Percentiles rank a stretch among this genome's conserved stretches.
Evolutionary conservation across 2,113 vertebrate genomes (phyloP).

Genomic region (Spea multiplicata): DNA sequence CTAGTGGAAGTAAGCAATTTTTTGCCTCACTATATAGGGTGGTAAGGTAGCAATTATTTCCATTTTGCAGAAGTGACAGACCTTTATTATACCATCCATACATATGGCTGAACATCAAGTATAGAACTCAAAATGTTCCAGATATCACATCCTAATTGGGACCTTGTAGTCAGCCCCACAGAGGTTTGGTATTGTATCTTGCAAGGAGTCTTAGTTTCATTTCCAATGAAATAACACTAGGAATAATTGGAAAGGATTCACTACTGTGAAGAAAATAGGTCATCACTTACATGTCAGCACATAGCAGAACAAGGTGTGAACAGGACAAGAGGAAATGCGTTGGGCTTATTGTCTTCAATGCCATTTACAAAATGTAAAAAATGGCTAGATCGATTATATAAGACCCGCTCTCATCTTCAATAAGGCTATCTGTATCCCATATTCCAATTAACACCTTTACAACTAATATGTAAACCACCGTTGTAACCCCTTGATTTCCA

Average conservation of each 20-base stretch:
- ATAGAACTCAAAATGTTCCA: not conserved
- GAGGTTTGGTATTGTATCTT: conserved; percentile 18
- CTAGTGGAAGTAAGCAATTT: not conserved
- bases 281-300: conserved; percentile 46
- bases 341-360: conserved; percentile 32
- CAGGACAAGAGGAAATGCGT: conserved; percentile 29
- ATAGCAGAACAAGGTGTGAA: conserved; percentile 43
- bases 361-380: conserved; percentile 13
- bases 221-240: conserved; percentile 28
- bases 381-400: not conserved
- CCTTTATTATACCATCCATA: not conserved
- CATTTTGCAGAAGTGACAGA: not conserved
- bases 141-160: conserved; percentile 24
- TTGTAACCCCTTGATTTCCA: too few species aligned
- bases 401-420: conserved; percentile 13
- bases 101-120: not conserved
- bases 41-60: not conserved
- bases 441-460: not conserved
- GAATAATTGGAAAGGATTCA: conserved; percentile 45
- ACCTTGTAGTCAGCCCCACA: conserved; percentile 17
- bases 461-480: not conserved
- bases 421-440: conserved; percentile 7
- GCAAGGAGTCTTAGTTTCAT: conserved; percentile 22
- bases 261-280: conserved; percentile 48
- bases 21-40: not conserved